A percentile compares a stretch with the other conserved stretches of the same genome.
Evolutionary conservation across 2,888 invertebrate species (phyloP).

Genomic region (Hirtodrosophila confusa): DNA sequence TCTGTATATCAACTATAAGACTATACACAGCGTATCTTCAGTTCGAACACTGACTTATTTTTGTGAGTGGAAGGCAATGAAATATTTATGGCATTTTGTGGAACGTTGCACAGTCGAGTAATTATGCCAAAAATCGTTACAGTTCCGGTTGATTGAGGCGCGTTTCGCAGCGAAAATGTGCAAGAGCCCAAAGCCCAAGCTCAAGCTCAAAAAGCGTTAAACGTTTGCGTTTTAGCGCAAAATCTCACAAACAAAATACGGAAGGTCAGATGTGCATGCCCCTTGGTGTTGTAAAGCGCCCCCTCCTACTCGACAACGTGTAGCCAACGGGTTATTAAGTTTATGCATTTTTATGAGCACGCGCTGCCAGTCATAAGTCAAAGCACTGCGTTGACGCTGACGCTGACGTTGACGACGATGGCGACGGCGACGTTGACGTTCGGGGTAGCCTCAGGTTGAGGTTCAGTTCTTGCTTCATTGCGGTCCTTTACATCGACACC

Average conservation of each 20-base stretch:
- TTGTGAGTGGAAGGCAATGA: conserved; percentile 36
- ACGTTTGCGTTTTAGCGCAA: conserved; percentile 44
- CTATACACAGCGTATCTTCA: too few relatives aligned
- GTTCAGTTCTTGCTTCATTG: conserved; percentile 16
- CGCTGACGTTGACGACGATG: background rate
- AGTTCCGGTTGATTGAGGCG: conserved; percentile 63
- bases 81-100: conserved; percentile 48
- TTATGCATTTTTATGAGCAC: conserved; percentile 56
- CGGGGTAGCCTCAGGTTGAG: conserved; percentile 29
- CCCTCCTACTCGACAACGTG: background rate
- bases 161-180: conserved; percentile 35
- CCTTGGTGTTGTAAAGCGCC: conserved; percentile 5
- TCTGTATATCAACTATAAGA: too few relatives aligned
- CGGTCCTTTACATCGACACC: conserved; percentile 56
- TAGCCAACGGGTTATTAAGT: conserved; percentile 54
- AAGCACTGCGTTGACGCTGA: conserved; percentile 40
- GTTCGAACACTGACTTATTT: conserved; percentile 11
- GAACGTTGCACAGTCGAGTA: conserved; percentile 28
- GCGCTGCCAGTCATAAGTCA: conserved; percentile 56
- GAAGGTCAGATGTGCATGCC: conserved; percentile 53
- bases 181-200: conserved; percentile 22
- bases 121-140: conserved; percentile 57
- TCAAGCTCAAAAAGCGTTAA: conserved; percentile 31
- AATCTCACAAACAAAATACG: conserved; percentile 39
- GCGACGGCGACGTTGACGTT: background rate